These are phyloP conservation scores for Ceratina calcarata DNA, from an alignment of 1,140 invertebrate species.

Conservation along the genomic window DNA sequence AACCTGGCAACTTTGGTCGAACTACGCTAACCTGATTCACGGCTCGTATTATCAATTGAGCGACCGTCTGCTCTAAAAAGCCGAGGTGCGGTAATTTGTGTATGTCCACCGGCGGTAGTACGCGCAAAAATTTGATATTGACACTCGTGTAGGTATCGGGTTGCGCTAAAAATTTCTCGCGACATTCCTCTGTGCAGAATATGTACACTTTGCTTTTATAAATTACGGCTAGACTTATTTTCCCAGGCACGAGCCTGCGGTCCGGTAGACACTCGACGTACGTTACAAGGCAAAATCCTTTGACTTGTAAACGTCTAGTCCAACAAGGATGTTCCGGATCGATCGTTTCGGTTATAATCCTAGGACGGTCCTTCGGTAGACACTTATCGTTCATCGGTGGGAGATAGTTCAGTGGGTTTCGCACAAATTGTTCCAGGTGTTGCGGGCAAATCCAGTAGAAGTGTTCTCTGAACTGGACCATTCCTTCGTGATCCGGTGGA, in stretches of 20 bases:
- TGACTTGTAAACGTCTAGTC: slow-evolving; percentile 73
- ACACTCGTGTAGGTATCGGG: slow-evolving; percentile 77
- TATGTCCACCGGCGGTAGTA: slow-evolving; percentile 74
- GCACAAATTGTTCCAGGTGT: slow-evolving; percentile 78
- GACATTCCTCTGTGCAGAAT: slow-evolving; percentile 80
- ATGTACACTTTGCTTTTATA: slow-evolving; percentile 80
- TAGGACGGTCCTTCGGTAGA: slow-evolving; percentile 80
- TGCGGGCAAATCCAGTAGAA: slow-evolving; percentile 82
- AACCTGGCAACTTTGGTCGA: slow-evolving; percentile 82
- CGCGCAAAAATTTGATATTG: slow-evolving; percentile 72
- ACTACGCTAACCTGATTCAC: slow-evolving; percentile 77
- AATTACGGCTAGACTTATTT: slow-evolving; percentile 70
- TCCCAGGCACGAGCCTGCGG: slow-evolving; percentile 77
- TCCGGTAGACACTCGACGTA: slow-evolving; percentile 80
- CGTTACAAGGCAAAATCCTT: slow-evolving; percentile 82
- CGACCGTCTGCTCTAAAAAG: slow-evolving; percentile 82
- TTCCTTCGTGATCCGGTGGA: slow-evolving; percentile 79
- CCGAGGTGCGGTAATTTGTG: slow-evolving; percentile 80
- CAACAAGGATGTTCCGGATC: slow-evolving; percentile 58
- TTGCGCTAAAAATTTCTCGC: slow-evolving; percentile 78
- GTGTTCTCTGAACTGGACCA: slow-evolving; percentile 79
- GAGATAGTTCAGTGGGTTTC: slow-evolving; percentile 74
- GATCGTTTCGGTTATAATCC: slow-evolving; percentile 72
- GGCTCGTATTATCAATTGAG: slow-evolving; percentile 78
- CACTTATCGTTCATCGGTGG: slow-evolving; percentile 62